phyloP scores from a whole-genome alignment of 2,113 vertebrate species.

The Chaetodon trifascialis region DNA sequence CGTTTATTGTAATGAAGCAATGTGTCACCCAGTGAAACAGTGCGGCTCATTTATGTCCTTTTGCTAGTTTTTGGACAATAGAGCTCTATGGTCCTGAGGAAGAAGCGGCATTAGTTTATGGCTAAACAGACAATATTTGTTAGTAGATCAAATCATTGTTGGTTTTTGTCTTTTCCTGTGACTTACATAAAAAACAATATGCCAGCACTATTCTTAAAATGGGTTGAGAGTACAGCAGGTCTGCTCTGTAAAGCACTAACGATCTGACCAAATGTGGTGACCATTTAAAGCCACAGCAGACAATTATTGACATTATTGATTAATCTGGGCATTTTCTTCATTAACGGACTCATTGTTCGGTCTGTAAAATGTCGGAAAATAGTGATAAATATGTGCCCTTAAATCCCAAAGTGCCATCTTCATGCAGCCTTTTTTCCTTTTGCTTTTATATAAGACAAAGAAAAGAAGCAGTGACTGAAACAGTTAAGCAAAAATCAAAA shows the following conservation, averaged over 20 bases:
- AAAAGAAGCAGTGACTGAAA: not conserved
- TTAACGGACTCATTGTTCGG: no score
- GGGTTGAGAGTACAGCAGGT: not conserved
- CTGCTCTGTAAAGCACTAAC: conserved; percentile 12
- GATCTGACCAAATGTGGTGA: conserved; percentile 26
- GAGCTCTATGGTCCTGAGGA: not conserved
- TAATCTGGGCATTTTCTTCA: not conserved
- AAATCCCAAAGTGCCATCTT: not conserved
- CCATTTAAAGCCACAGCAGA: conserved; percentile 9
- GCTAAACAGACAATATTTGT: not conserved
- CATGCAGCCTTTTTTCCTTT: not conserved
- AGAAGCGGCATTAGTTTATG: not conserved
- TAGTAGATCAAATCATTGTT: not conserved
- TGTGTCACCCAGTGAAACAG: not conserved
- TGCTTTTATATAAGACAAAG: not conserved
- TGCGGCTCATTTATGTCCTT: not conserved
- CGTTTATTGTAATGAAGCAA: not conserved
- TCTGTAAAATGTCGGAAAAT: not conserved
- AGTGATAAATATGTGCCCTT: not conserved
- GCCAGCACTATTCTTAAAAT: not conserved
- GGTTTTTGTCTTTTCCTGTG: not conserved
- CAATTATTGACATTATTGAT: not conserved
- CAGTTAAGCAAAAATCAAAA: not conserved
- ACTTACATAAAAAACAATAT: not conserved
- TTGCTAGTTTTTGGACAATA: not conserved